Evolutionary conservation across 2,113 vertebrate genomes (phyloP).

Genomic region (Rhinichthys klamathensis): DNA sequence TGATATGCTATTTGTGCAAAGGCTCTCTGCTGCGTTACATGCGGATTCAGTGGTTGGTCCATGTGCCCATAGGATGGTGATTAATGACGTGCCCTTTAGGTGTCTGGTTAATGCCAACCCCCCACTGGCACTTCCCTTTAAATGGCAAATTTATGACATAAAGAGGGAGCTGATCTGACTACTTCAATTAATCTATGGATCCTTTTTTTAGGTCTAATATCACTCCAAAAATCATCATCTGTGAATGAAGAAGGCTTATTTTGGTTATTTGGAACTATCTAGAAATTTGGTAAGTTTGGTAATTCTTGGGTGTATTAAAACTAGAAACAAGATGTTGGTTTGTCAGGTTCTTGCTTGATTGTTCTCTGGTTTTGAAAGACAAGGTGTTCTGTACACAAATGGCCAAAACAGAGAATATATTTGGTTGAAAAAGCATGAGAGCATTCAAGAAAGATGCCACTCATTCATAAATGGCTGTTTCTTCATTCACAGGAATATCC

Average conservation of each 20-base stretch:
- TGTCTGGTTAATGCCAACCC: constrained; percentile 47
- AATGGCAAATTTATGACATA: constrained; percentile 46
- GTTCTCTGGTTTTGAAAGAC: background rate
- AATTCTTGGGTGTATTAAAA: background rate
- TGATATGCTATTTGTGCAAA: background rate
- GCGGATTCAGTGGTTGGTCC: background rate
- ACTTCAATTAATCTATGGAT: constrained; percentile 44
- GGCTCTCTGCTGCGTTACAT: background rate
- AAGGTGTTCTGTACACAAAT: background rate
- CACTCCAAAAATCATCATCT: background rate
- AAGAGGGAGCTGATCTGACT: constrained; percentile 41
- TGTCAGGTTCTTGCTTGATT: background rate
- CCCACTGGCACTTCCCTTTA: constrained; percentile 51
- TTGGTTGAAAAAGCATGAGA: background rate
- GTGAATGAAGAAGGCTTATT: background rate
- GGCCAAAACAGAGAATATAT: background rate
- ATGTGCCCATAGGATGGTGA: constrained; percentile 37
- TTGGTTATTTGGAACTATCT: background rate
- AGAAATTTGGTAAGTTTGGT: background rate
- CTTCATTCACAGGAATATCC: background rate
- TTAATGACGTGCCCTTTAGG: constrained; percentile 50
- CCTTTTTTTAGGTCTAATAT: constrained; percentile 5
- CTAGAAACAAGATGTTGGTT: background rate
- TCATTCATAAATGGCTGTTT: background rate
- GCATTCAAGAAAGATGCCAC: background rate